Percentiles rank a stretch among this genome's conserved stretches.
These are phyloP conservation scores for Leptinotarsa undecemlineata DNA, from an alignment of 1,140 invertebrate genomes.

Conservation along the genomic window DNA sequence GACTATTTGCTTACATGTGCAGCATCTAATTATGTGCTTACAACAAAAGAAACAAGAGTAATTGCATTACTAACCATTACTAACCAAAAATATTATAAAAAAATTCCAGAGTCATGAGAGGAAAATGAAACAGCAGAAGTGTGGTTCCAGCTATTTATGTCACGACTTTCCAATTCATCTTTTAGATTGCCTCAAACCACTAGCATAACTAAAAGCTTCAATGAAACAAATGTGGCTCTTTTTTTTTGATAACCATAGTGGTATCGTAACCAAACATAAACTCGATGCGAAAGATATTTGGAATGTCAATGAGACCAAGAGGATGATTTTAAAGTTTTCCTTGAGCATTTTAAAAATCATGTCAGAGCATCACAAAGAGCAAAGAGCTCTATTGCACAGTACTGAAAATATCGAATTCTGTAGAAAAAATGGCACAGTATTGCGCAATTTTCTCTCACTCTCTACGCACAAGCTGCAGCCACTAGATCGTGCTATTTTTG, in stretches of 20 bases:
- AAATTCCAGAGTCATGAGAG: neutral
- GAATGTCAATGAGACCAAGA: neutral
- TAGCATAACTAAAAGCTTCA: neutral
- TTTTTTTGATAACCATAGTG: too few relatives aligned
- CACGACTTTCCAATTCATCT: neutral
- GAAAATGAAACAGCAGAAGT: neutral
- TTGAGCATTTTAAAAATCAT: constrained; percentile 49
- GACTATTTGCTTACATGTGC: neutral
- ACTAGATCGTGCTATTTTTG: neutral
- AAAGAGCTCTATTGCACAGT: constrained; percentile 31
- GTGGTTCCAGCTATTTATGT: neutral
- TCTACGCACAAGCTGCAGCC: neutral
- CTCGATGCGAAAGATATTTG: too few relatives aligned
- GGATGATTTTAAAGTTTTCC: neutral
- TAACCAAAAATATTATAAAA: neutral
- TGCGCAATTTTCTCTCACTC: neutral
- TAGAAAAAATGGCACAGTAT: constrained; percentile 43
- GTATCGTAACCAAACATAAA: too few relatives aligned
- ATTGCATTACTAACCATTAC: too few relatives aligned
- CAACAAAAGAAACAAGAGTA: neutral
- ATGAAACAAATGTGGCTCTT: too few relatives aligned
- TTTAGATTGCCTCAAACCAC: neutral
- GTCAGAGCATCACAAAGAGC: constrained; percentile 51
- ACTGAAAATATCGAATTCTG: constrained; percentile 36
- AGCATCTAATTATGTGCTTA: neutral